Evolutionary conservation across 2,113 vertebrate species (phyloP).

Genomic region (Proteles cristata): DNA sequence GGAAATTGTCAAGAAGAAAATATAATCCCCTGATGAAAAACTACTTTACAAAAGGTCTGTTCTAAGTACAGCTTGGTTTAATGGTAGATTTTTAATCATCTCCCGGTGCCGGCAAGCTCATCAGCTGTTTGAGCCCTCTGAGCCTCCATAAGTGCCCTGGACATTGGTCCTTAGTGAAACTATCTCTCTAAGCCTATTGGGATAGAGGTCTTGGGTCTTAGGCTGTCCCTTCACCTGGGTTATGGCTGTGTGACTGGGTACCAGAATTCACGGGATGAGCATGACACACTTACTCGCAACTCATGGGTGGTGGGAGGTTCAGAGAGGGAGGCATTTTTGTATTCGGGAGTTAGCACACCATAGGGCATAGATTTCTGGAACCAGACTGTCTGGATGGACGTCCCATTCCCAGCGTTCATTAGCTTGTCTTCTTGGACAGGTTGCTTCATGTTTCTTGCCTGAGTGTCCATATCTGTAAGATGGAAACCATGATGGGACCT

Average conservation of each 20-base stretch:
- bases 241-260: background rate
- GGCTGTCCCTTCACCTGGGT: background rate
- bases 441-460: background rate
- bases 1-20: slow-evolving; percentile 78
- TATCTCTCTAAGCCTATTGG: background rate
- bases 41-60: slow-evolving; percentile 76
- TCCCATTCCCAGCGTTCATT: background rate
- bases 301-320: background rate
- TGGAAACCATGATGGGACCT: background rate
- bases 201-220: background rate
- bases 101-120: slow-evolving; percentile 60
- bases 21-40: slow-evolving; percentile 72
- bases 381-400: background rate
- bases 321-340: background rate
- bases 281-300: background rate
- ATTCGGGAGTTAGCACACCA: background rate
- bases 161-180: background rate
- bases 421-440: background rate
- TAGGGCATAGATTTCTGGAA: background rate
- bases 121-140: background rate
- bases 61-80: slow-evolving; percentile 79
- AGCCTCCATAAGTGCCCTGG: background rate
- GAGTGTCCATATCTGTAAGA: slow-evolving; percentile 6
- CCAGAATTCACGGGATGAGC: background rate
- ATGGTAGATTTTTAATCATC: slow-evolving; percentile 84